These are phyloP conservation scores for Tetrao urogallus DNA, from an alignment of 2,113 vertebrate genomes.

Conservation along the genomic window DNA sequence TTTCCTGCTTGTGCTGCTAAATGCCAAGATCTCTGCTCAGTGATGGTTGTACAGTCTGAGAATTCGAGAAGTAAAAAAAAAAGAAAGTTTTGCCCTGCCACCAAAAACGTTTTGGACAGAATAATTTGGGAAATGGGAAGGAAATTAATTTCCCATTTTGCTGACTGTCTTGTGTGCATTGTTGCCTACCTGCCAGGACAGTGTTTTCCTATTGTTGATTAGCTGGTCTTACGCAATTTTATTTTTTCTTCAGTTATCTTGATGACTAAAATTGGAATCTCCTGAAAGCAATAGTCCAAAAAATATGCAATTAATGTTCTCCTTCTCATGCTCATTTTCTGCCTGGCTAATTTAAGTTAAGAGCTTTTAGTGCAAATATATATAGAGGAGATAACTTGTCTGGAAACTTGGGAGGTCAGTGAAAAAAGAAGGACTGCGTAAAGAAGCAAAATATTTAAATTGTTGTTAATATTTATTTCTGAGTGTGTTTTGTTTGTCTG, in stretches of 20 bases:
- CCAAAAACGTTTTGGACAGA: not conserved
- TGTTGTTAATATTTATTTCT: not conserved
- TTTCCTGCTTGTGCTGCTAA: not conserved
- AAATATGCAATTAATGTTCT: fast-evolving
- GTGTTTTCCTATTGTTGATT: not conserved
- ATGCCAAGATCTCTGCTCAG: not conserved
- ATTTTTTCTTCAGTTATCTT: not conserved
- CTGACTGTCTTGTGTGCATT: not conserved
- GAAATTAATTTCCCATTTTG: fast-evolving
- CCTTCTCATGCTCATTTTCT: not conserved
- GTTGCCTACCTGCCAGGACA: not conserved
- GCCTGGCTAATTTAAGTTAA: not conserved
- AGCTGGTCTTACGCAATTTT: not conserved
- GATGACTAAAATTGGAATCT: not conserved
- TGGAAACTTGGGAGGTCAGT: fast-evolving
- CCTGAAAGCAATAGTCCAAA: not conserved
- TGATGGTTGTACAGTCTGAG: not conserved
- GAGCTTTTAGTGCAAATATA: not conserved
- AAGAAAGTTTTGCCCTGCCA: not conserved
- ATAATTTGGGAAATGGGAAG: not conserved
- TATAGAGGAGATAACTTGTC: fast-evolving
- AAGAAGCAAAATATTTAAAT: not conserved
- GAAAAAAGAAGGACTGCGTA: not conserved
- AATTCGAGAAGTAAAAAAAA: not conserved
- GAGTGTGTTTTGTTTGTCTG: not conserved